Conservation (phyloP, 2,797 vertebrate species). For the Muscicapa comitata region DNA sequence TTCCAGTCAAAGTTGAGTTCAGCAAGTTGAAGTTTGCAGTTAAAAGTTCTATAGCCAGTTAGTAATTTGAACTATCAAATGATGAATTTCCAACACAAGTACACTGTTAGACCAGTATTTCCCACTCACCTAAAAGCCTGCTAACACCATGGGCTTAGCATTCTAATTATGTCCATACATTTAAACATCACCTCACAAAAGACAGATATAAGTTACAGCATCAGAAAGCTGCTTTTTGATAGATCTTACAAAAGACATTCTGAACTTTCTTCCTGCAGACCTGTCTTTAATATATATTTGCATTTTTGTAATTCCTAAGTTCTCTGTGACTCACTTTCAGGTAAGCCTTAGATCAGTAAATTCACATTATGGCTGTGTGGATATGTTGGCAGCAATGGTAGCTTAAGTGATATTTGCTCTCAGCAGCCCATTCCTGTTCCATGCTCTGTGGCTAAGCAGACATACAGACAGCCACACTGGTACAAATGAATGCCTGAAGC, state of each 20-base stretch:
- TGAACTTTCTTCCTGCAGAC: background rate
- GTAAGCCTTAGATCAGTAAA: background rate
- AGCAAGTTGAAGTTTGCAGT: background rate
- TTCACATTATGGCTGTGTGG: background rate
- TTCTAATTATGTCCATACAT: background rate
- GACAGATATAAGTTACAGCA: background rate
- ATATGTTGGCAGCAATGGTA: background rate
- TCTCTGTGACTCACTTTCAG: background rate
- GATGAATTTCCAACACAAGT: background rate
- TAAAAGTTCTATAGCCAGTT: background rate
- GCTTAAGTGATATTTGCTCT: background rate
- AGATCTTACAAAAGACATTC: background rate
- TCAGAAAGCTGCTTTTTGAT: background rate
- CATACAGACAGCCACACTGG: accelerated
- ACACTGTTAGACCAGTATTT: background rate
- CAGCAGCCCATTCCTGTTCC: background rate
- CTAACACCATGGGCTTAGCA: background rate
- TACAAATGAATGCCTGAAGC: background rate
- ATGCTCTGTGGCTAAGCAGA: background rate
- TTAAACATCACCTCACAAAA: background rate
- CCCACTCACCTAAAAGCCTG: background rate
- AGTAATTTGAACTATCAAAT: background rate
- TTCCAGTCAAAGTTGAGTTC: background rate
- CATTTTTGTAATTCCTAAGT: background rate
- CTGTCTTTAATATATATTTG: background rate